A percentile compares a stretch with the other conserved stretches of the same genome.
phyloP scores from a whole-genome alignment of 2,888 invertebrate species.

The Dusona sp. region DNA sequence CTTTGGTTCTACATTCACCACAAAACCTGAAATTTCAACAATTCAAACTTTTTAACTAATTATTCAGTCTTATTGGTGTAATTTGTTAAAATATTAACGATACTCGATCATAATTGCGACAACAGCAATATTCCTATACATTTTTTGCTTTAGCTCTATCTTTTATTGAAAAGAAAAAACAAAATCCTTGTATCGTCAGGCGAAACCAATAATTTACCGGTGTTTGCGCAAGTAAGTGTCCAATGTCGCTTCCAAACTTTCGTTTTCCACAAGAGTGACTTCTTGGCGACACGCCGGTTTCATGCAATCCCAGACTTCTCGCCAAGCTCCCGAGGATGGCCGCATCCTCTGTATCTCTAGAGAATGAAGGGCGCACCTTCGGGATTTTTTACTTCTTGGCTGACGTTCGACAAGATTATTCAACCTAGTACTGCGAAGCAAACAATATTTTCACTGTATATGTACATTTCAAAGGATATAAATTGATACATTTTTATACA shows the following conservation, averaged over 20 bases:
- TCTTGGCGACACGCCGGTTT: slow-evolving; percentile 92
- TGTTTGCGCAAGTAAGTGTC: slow-evolving; percentile 97
- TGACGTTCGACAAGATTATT: slow-evolving; percentile 92
- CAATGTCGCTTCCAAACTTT: slow-evolving; percentile 93
- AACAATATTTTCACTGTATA: not conserved
- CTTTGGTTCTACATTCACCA: slow-evolving; percentile 96
- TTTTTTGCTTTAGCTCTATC: too few relatives aligned
- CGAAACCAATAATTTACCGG: slow-evolving; percentile 84
- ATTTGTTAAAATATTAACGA: too few relatives aligned
- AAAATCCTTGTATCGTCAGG: slow-evolving; percentile 5
- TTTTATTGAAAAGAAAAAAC: too few relatives aligned
- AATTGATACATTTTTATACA: too few relatives aligned
- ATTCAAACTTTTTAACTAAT: slow-evolving; percentile 11
- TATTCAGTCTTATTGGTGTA: not conserved
- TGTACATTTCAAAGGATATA: not conserved
- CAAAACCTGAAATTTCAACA: slow-evolving; percentile 88
- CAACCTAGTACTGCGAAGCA: slow-evolving; percentile 88
- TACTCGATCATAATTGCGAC: not conserved
- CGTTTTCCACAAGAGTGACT: slow-evolving; percentile 94
- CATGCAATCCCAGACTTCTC: slow-evolving; percentile 95
- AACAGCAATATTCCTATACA: too few relatives aligned
- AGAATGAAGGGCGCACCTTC: slow-evolving; percentile 95
- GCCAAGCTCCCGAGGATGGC: slow-evolving; percentile 90
- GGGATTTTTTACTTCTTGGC: slow-evolving; percentile 94
- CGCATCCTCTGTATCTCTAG: slow-evolving; percentile 94